Base-by-base conservation (phyloP, 2,113 vertebrate species). In the Marcusenius ussheri region DNA sequence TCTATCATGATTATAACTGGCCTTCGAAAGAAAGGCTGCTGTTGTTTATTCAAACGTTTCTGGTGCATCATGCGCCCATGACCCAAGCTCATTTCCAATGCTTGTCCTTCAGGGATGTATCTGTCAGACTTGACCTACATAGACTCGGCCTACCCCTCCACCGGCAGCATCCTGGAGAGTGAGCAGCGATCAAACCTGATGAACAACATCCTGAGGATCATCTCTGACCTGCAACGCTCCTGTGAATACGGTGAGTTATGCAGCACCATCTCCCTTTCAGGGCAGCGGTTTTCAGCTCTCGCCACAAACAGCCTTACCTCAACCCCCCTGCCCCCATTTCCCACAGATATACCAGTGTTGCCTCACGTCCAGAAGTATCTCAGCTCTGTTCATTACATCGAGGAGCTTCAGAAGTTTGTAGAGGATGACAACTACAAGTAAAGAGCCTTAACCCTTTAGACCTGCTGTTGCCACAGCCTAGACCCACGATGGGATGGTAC, bases 361-460 rank as follows among this genome's bases (percentile, higher is more conserved):
- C 97, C 97, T 96, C 98, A 99, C n/a, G 96, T 99, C 89, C 98
- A 99, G 94, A 99, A 99, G 94, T 99, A 99, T 42, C 96, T 99
- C 74, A 99, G 98, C 95, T 99, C 98, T 0, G 98, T 99, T 92
- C 97, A 97, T 50, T 99, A 99, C 93, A 99, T 99, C 92, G 98
- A 99, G 95, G 98, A 99, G 93, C 95, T 99, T 84, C 98, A 99
- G 70, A 99, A 99, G 95, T 99, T 99, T 96, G 98, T 99, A 90
- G 98, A 99, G 94, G 98, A 99, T 46, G 98, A 99, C 94, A 99
- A 99, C 95, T 99, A 99, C 94, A 99, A 98, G 98, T 99, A 96
- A 96, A 97, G 35, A 88, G 19, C 3, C 17, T 2, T 24, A 31
- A 53, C 27, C 7, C 27, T 31, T 74, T 5, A 35, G 49, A 9